Percentiles rank a stretch among this genome's conserved stretches.
These are phyloP conservation scores for Drosophila subquinaria DNA, from an alignment of 2,888 invertebrate genomes.

Conservation along the genomic window DNA sequence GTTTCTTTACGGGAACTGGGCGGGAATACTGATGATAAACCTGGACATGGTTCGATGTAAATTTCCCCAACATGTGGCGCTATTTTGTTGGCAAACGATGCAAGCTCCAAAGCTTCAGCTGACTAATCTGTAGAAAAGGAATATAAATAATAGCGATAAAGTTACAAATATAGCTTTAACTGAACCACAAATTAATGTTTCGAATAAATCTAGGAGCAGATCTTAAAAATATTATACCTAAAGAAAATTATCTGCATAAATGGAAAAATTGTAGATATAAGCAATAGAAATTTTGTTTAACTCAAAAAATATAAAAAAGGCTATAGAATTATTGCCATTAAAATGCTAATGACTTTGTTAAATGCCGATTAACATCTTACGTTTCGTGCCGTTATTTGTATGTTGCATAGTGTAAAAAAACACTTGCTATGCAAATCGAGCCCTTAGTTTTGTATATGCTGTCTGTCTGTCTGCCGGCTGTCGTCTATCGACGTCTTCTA, in stretches of 20 bases:
- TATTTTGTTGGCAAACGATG: conserved; percentile 12
- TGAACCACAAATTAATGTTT: background rate
- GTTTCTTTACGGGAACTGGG: conserved; percentile 79
- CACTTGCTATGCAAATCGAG: conserved; percentile 38
- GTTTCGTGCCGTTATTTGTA: background rate
- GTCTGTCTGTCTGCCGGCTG: background rate
- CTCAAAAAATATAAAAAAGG: background rate
- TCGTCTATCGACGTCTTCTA: conserved; percentile 1
- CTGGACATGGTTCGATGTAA: conserved; percentile 83
- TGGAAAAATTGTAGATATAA: too few species aligned
- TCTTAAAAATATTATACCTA: background rate
- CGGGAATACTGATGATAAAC: conserved; percentile 84
- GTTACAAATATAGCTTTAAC: conserved; percentile 3
- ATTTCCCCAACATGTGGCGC: conserved; percentile 83
- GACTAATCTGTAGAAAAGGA: conserved; percentile 19
- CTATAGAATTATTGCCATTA: conserved; percentile 15
- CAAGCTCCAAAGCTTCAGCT: conserved; percentile 12
- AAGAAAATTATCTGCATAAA: background rate
- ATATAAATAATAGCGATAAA: conserved; percentile 1
- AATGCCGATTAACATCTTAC: conserved; percentile 35
- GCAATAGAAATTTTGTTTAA: background rate
- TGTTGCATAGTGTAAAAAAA: conserved; percentile 40
- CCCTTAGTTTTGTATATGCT: conserved; percentile 1
- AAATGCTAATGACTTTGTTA: conserved; percentile 34
- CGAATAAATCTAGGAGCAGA: background rate